Base-by-base conservation (phyloP, 2,797 vertebrate genomes). In the Coilia nasus region DNA sequence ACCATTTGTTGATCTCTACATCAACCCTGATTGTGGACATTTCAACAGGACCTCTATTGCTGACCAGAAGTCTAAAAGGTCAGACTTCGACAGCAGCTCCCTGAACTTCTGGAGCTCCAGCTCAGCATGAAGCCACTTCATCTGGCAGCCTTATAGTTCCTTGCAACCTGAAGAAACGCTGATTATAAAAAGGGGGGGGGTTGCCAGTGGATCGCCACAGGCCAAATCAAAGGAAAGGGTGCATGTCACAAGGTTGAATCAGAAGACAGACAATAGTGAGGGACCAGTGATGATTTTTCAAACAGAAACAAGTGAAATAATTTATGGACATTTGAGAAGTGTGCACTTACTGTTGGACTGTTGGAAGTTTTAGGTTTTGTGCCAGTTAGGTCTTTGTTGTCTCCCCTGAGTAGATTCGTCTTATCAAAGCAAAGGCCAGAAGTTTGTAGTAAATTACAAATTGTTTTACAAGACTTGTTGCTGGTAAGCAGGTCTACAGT, bases 1-100 rank as follows among this genome's bases (percentile, higher is more conserved):
- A 93, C 12, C 96, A 93, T 56, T 96, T 96, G 90, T 95, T 97
- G 94, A 98, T 96, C 91, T 98, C 97, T 86, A 97, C 93, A 0
- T 97, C 96, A 89, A 97, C 93, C 93, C 87, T 97, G 97, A 90
- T 97, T 97, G 0, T 94, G 94, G n/a, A 95, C 94, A 0, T 83
- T 95, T 96, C 23, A 96, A 93, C 87, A 95, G 94, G 87, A 95
- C 94, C 83, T 96, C 94, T 85, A 95, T 92, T 0, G 93, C 93
- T 0, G 92, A 91, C 35, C 95, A 94, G 84, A 95, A n/a, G n/a
- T n/a, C n/a, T n/a, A n/a, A 90, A 85, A 96, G 89, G 4, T 96
- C 95, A 0, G 94, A 95, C 87, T 95, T 95, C 14, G 95, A 90
- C 89, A 96, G 88, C 12, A 93, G 87, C 89, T 95, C 95, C 82